Conservation (phyloP, 2,113 vertebrate species). For the Maccullochella peelii region DNA sequence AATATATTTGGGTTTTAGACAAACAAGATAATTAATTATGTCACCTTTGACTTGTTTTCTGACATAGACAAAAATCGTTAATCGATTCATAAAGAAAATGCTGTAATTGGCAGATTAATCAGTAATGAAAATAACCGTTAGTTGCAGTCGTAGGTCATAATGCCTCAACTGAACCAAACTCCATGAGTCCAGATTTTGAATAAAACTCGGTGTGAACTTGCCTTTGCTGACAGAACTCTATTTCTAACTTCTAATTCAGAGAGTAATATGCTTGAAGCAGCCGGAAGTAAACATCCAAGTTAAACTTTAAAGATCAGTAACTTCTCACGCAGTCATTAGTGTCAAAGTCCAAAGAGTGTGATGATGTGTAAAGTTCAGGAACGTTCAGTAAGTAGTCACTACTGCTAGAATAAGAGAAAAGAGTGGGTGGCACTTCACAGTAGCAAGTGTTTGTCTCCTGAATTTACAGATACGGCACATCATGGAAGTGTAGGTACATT, state of each 20-base stretch:
- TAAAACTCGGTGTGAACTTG: neutral
- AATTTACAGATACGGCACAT: conserved; percentile 43
- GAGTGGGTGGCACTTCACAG: conserved; percentile 10
- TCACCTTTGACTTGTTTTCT: neutral
- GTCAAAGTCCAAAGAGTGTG: conserved; percentile 57
- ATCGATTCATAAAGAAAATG: neutral
- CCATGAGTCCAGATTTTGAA: neutral
- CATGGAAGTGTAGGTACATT: conserved; percentile 2
- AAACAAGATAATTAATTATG: neutral
- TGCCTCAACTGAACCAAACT: neutral
- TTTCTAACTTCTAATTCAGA: neutral
- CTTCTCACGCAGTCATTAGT: conserved; percentile 12
- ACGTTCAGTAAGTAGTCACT: conserved; percentile 19
- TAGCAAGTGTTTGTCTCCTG: conserved; percentile 6
- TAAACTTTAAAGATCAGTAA: conserved; percentile 41
- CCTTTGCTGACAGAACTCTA: neutral
- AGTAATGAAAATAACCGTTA: neutral
- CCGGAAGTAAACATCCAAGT: conserved; percentile 40
- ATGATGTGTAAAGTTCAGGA: conserved; percentile 32
- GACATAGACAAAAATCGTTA: neutral
- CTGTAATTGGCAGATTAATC: neutral
- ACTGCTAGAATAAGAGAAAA: neutral
- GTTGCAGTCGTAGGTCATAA: neutral
- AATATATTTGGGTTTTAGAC: neutral
- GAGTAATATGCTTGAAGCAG: neutral